These are phyloP conservation scores for Mycetomoellerius zeteki DNA, from an alignment of 1,140 invertebrate genomes.

Conservation along the genomic window DNA sequence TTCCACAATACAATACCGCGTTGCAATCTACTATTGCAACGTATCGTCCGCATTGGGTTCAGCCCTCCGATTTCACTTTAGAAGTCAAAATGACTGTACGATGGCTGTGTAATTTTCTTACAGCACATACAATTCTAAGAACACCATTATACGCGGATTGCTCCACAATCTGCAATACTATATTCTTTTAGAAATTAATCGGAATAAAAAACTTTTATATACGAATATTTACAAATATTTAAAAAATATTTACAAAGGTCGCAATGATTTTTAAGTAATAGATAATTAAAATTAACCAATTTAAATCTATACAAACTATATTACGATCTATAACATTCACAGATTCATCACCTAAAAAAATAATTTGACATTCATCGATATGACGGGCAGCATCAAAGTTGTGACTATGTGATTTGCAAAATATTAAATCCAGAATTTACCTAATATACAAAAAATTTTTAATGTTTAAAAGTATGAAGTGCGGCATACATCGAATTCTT, in stretches of 20 bases:
- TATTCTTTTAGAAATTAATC: not conserved
- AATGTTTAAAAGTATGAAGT: not conserved
- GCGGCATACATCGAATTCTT: not conserved
- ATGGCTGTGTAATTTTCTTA: slow-evolving; percentile 14
- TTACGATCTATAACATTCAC: not conserved
- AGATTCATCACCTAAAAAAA: not conserved
- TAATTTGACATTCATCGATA: not conserved
- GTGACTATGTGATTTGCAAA: not conserved
- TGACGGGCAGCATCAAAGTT: not conserved
- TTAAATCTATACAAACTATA: not conserved
- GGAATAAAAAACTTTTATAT: not conserved
- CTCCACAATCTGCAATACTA: not conserved
- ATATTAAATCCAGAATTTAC: not conserved
- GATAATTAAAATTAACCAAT: not conserved
- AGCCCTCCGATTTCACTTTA: slow-evolving; percentile 8
- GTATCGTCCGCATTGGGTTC: not conserved
- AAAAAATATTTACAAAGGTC: not conserved
- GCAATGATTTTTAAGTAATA: not conserved
- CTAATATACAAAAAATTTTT: not conserved
- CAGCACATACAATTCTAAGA: not conserved
- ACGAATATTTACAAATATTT: not conserved
- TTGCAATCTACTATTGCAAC: not conserved
- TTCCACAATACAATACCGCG: not conserved
- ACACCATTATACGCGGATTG: not conserved
- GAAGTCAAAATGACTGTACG: not conserved